phyloP scores from a whole-genome alignment of 2,888 invertebrate species.

The Nysson spinosus region DNA sequence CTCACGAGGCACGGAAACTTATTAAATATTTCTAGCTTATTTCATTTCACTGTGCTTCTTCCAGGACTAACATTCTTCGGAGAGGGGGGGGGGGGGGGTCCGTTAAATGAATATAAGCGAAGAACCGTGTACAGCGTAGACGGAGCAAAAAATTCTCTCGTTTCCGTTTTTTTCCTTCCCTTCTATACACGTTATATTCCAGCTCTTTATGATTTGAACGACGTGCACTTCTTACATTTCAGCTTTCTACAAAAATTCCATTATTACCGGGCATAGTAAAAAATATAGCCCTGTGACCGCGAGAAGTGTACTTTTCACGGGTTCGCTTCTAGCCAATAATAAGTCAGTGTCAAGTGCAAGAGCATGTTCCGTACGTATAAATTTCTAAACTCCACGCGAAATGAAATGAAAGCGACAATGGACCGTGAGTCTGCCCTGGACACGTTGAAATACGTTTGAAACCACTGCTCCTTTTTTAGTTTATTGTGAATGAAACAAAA shows the following conservation, averaged over 20 bases:
- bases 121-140: constrained; percentile 26
- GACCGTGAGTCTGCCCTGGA: constrained; percentile 15
- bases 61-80: constrained; percentile 62
- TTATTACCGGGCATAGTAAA: constrained; percentile 20
- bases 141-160: constrained; percentile 1
- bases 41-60: constrained; percentile 69
- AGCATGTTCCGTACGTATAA: constrained; percentile 41
- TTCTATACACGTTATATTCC: constrained; percentile 30
- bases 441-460: constrained; percentile 6
- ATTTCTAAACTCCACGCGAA: constrained; percentile 40
- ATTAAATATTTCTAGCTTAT: constrained; percentile 74
- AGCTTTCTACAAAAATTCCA: constrained; percentile 11
- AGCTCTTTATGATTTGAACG: constrained; percentile 23
- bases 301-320: constrained; percentile 4
- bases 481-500: background rate
- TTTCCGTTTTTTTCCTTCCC: constrained; percentile 18
- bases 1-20: constrained; percentile 66
- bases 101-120: constrained; percentile 56
- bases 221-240: background rate
- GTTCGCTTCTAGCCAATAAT: constrained; percentile 41
- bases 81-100: too few species aligned
- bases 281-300: constrained; percentile 10
- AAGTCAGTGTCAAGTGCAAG: constrained; percentile 55
- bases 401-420: constrained; percentile 21
- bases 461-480: background rate